phyloP scores from a whole-genome alignment of 1,140 invertebrate genomes.

The Cotesia vestalis region DNA sequence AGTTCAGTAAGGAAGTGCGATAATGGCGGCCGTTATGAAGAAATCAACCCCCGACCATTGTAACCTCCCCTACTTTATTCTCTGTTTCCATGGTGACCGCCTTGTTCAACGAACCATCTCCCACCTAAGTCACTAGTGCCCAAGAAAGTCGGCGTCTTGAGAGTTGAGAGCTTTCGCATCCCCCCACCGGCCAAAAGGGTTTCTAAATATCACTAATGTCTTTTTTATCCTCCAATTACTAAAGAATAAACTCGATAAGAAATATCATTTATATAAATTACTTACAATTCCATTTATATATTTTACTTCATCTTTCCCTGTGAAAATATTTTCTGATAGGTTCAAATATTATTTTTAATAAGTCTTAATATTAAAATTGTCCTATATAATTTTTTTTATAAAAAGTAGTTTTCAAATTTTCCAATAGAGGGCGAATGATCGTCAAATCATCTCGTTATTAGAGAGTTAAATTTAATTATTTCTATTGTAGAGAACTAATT shows the following conservation, averaged over 20 bases:
- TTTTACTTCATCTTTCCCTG: background rate
- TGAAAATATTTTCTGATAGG: background rate
- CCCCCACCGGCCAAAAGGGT: background rate
- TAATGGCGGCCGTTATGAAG: slow-evolving; percentile 66
- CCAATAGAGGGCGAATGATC: too few species aligned
- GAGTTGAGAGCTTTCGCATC: slow-evolving; percentile 23
- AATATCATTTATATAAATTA: background rate
- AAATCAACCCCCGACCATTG: slow-evolving; percentile 56
- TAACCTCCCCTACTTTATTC: slow-evolving; percentile 51
- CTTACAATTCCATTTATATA: background rate
- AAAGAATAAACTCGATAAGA: background rate
- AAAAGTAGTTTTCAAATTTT: too few species aligned
- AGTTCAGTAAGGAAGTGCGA: slow-evolving; percentile 51
- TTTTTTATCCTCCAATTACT: slow-evolving; percentile 4
- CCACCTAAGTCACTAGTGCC: background rate
- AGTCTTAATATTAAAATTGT: too few species aligned
- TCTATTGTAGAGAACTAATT: background rate
- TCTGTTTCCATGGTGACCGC: slow-evolving; percentile 61
- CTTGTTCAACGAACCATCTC: slow-evolving; percentile 56
- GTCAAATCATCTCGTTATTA: too few species aligned
- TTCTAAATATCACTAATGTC: slow-evolving; percentile 12
- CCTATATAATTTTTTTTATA: too few species aligned
- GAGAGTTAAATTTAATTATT: too few species aligned
- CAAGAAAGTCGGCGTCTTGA: slow-evolving; percentile 23
- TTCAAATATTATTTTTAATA: too few species aligned